Evolutionary conservation across 2,888 invertebrate species (phyloP).

Genomic region (Lamproptera curius): DNA sequence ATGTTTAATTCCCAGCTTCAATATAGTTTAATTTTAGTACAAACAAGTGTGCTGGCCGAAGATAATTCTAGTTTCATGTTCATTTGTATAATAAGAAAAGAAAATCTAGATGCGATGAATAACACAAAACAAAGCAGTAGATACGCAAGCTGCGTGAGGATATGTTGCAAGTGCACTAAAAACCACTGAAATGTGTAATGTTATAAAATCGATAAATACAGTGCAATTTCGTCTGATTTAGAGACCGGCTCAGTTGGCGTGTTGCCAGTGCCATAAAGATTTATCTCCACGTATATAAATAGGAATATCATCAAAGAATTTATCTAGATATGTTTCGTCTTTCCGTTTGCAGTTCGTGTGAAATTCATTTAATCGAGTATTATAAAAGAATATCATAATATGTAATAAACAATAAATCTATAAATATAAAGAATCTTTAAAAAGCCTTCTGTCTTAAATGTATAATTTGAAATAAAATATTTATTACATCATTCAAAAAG

Average conservation of each 20-base stretch:
- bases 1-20: no score
- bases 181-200: constrained; percentile 29
- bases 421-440: constrained; percentile 26
- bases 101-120: not conserved
- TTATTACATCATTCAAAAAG: no score
- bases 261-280: constrained; percentile 37
- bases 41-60: not conserved
- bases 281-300: constrained; percentile 24
- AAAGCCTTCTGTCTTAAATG: constrained; percentile 21
- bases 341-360: constrained; percentile 22
- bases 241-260: constrained; percentile 39
- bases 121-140: not conserved
- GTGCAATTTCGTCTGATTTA: constrained; percentile 47
- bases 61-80: not conserved
- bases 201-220: constrained; percentile 39
- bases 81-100: not conserved
- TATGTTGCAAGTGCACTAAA: constrained; percentile 22
- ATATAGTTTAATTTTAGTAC: not conserved
- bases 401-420: constrained; percentile 12
- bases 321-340: constrained; percentile 22
- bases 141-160: not conserved
- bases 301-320: constrained; percentile 38
- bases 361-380: no score
- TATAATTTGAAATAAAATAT: constrained; percentile 27
- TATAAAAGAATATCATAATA: no score